These are phyloP conservation scores for Triplophysa tibetana DNA, from an alignment of 2,113 vertebrate genomes.

Conservation along the genomic window DNA sequence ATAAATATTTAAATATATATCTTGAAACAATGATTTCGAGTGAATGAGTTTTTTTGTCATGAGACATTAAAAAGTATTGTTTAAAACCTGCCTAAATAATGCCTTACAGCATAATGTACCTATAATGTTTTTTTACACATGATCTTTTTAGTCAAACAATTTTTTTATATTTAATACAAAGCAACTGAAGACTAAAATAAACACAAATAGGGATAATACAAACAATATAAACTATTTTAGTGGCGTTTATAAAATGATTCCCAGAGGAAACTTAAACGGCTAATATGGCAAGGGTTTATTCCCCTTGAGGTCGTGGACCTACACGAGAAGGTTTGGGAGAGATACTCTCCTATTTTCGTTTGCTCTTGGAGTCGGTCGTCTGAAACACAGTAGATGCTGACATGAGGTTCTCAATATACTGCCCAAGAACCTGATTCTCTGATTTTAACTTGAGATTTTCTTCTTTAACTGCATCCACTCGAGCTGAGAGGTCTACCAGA, in stretches of 20 bases:
- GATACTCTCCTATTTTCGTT: constrained; percentile 58
- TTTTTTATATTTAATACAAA: neutral
- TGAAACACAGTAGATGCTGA: constrained; percentile 82
- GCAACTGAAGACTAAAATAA: neutral
- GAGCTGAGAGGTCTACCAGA: constrained; percentile 49
- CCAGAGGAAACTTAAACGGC: constrained; percentile 7
- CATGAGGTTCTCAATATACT: constrained; percentile 61
- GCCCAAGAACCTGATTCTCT: constrained; percentile 96
- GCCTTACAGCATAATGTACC: no score
- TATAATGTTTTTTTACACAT: no score
- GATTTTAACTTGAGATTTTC: constrained; percentile 99
- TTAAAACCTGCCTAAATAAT: neutral
- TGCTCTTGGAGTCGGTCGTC: constrained; percentile 95
- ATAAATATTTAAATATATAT: neutral
- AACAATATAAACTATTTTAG: constrained; percentile 40
- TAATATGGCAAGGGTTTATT: constrained; percentile 8
- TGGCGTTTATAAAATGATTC: neutral
- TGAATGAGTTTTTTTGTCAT: neutral
- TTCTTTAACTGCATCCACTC: constrained; percentile 79
- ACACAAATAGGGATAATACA: constrained; percentile 39
- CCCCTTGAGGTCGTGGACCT: neutral
- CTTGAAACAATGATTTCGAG: neutral
- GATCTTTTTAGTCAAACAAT: no score
- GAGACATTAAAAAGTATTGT: no score
- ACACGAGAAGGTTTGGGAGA: neutral